Evolutionary conservation across 1,140 invertebrate species (phyloP), one percentile per base, ranked within the genome.

Genomic region (Ceratosolen fusciceps): DNA sequence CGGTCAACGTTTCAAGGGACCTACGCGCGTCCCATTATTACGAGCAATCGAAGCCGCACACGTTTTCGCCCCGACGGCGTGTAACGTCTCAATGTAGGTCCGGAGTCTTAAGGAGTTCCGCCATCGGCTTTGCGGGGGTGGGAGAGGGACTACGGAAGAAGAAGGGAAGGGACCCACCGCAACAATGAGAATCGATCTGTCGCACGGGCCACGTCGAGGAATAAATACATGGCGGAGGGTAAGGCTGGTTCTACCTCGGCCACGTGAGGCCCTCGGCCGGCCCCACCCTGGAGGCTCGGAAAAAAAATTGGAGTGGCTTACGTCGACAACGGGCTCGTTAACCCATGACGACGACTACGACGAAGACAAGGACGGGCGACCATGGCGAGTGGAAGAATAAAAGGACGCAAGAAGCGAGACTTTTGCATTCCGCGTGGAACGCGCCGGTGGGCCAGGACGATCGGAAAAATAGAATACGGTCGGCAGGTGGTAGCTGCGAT

Each of bases 391-490:
- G 26, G 68, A 4, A 8, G 43, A 52, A 39, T 31, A 43, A 16
- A 54, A 34, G 9, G 26, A 34, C 52, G 34, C 19, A 74, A 37
- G 39, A 37, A 31, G 49, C 26, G 37, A 21, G 71, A 37, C 24
- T 43, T 74, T 60, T 60, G 37, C 72, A 74, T 74, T 74, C 56
- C 56, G 56, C 54, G 34, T 37, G 19, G 54, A 65, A 54, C 71
- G 26, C 39, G 72, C 52, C 34, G 76, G 77, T 74, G 71, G 70
- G 43, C 31, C n/a, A 26, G 16, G 21, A 47, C 10, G 54, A 78
- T 78, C 68, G 68, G 56, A 72, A 78, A 78, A 78, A 78, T 78
- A 47, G 62, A 68, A 80, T 62, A 79, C 52, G 62, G 52, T 52
- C 60, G 78, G 72, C 60, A 74, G 78, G 78, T 74, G 72, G 77